Evolutionary conservation across 2,113 vertebrate species (phyloP).

Genomic region (Tupaia tana): DNA sequence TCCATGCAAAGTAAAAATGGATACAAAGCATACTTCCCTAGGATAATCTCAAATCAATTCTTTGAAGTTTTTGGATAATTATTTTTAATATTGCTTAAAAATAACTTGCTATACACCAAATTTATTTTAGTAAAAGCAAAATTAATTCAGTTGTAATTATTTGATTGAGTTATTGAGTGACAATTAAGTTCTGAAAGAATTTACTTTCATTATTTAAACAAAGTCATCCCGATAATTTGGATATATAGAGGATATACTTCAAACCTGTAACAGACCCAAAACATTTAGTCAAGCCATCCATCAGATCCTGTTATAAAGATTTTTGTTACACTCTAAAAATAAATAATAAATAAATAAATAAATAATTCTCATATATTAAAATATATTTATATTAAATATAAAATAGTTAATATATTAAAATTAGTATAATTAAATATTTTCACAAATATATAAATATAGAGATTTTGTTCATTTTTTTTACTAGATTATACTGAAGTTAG

Average conservation of each 20-base stretch:
- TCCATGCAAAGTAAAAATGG: not conserved
- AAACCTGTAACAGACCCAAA: not conserved
- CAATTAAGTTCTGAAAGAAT: not conserved
- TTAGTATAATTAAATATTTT: not conserved
- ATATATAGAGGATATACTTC: not conserved
- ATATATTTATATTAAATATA: too few species aligned
- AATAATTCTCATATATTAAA: not conserved
- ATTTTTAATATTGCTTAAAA: slow-evolving; percentile 50
- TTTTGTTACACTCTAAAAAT: not conserved
- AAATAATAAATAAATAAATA: too few species aligned
- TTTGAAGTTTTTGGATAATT: not conserved
- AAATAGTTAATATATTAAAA: too few species aligned
- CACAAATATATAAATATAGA: not conserved
- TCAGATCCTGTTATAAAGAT: not conserved
- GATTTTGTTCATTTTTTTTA: not conserved
- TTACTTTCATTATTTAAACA: not conserved
- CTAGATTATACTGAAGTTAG: not conserved
- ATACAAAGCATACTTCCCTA: slow-evolving; percentile 48
- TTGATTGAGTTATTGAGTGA: not conserved
- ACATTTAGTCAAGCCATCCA: not conserved
- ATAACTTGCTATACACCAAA: not conserved
- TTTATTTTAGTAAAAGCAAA: not conserved
- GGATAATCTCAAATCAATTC: not conserved
- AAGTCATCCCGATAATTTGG: not conserved
- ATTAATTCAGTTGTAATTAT: not conserved